A percentile compares a stretch with the other conserved stretches of the same genome.
These are phyloP conservation scores for Tenthredo distinguenda DNA, from an alignment of 2,888 invertebrate species.

Conservation along the genomic window DNA sequence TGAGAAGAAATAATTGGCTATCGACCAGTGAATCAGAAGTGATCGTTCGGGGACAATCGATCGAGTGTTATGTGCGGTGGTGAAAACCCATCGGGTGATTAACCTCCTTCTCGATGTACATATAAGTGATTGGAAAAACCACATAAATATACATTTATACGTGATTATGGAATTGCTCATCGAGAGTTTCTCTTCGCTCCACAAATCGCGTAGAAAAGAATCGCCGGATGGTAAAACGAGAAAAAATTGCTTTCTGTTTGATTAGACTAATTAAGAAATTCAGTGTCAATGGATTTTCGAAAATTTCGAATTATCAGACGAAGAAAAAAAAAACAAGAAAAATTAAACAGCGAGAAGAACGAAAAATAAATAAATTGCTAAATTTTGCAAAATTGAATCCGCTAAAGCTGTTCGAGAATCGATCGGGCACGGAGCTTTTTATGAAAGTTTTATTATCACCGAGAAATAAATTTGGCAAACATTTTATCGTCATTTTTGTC, in stretches of 20 bases:
- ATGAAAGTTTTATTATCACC: background rate
- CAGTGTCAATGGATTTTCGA: background rate
- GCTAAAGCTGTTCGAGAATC: background rate
- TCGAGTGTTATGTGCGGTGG: constrained; percentile 7
- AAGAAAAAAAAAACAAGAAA: background rate
- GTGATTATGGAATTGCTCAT: constrained; percentile 15
- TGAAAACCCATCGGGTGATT: constrained; percentile 1
- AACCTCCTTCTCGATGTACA: background rate
- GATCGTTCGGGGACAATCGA: background rate
- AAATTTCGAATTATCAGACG: background rate
- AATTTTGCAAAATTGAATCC: background rate
- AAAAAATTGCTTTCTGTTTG: background rate
- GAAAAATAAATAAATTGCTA: background rate
- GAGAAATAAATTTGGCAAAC: background rate
- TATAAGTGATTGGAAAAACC: constrained; percentile 18
- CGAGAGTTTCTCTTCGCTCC: background rate
- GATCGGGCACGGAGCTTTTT: background rate
- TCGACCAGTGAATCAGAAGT: constrained; percentile 28
- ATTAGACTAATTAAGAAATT: background rate
- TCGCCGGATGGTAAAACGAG: background rate
- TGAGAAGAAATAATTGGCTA: constrained; percentile 38
- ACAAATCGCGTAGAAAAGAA: background rate
- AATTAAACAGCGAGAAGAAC: background rate
- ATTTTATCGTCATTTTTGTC: background rate
- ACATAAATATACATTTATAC: background rate